These are phyloP conservation scores for Poecile montanus DNA, from an alignment of 2,797 vertebrate species.

Conservation along the genomic window DNA sequence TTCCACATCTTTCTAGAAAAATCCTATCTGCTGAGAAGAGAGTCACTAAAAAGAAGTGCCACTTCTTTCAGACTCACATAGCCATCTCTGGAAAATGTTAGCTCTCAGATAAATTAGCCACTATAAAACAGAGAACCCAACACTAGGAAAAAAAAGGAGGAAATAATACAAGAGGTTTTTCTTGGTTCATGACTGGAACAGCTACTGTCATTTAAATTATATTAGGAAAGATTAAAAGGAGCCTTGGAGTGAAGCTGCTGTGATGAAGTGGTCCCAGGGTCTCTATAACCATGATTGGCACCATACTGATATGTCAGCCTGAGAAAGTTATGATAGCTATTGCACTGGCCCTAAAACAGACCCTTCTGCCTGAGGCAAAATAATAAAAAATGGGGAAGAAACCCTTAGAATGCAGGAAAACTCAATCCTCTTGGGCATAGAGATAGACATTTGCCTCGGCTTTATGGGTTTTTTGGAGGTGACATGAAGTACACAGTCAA, in stretches of 20 bases:
- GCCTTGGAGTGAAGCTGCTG: slow-evolving; percentile 52
- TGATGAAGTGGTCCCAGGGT: slow-evolving; percentile 63
- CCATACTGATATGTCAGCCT: slow-evolving; percentile 48
- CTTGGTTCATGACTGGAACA: slow-evolving; percentile 63
- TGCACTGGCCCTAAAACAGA: slow-evolving; percentile 2
- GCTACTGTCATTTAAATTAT: slow-evolving; percentile 64
- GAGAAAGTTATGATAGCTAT: slow-evolving; percentile 53
- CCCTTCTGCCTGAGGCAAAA: slow-evolving; percentile 12
- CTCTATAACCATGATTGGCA: slow-evolving; percentile 58
- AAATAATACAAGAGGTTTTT: slow-evolving; percentile 27
- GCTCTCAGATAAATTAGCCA: not conserved
- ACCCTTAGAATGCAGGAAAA: not conserved
- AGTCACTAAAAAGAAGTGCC: not conserved
- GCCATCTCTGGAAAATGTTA: not conserved
- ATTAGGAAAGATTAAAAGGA: slow-evolving; percentile 68
- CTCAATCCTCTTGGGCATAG: not conserved
- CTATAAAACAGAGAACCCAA: slow-evolving; percentile 6
- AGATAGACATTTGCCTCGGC: not conserved
- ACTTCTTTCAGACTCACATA: not conserved
- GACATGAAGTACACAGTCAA: not conserved
- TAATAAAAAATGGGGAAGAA: slow-evolving; percentile 29
- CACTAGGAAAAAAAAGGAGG: not conserved
- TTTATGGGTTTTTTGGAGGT: not conserved
- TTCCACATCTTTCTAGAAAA: not conserved
- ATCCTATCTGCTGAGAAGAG: not conserved